Percentiles rank a stretch among this genome's conserved stretches.
Conservation (phyloP, 1,140 invertebrate genomes). For the Drosophila varians region DNA sequence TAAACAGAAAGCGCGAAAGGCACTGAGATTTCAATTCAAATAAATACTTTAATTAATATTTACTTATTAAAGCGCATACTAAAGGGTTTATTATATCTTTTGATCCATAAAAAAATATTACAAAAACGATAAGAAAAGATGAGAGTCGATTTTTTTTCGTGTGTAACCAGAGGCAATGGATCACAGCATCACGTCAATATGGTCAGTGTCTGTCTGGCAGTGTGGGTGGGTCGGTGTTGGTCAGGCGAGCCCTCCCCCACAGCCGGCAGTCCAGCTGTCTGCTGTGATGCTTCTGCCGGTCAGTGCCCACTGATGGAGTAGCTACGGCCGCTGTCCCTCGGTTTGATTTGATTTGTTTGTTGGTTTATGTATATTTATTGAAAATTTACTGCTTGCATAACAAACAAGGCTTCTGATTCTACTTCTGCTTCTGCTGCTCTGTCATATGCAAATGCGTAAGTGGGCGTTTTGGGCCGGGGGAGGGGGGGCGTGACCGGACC, state of each 20-base stretch:
- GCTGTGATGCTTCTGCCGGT: conserved; percentile 14
- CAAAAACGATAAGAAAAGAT: not conserved
- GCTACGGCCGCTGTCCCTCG: conserved; percentile 27
- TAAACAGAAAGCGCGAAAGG: conserved; percentile 36
- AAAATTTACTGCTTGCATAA: conserved; percentile 81
- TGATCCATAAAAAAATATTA: too few species aligned
- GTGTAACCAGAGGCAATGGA: not conserved
- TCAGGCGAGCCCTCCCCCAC: conserved; percentile 40
- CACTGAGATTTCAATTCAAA: not conserved
- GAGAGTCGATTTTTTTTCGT: not conserved
- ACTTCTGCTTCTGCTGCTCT: conserved; percentile 25
- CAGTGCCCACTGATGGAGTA: conserved; percentile 16
- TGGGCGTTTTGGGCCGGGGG: conserved; percentile 28
- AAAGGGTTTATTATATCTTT: too few species aligned
- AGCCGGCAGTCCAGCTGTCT: conserved; percentile 41
- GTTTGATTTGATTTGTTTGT: conserved; percentile 73
- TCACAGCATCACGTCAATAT: not conserved
- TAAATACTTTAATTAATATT: not conserved
- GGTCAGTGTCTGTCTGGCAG: conserved; percentile 12
- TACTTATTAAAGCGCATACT: too few species aligned
- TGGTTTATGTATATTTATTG: conserved; percentile 79
- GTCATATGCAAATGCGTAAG: conserved; percentile 68
- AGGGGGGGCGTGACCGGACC: not conserved
- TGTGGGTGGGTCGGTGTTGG: conserved; percentile 32
- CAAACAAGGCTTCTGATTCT: conserved; percentile 56